Conservation (phyloP, 2,888 invertebrate genomes). For the Drymonia ruficornis region DNA sequence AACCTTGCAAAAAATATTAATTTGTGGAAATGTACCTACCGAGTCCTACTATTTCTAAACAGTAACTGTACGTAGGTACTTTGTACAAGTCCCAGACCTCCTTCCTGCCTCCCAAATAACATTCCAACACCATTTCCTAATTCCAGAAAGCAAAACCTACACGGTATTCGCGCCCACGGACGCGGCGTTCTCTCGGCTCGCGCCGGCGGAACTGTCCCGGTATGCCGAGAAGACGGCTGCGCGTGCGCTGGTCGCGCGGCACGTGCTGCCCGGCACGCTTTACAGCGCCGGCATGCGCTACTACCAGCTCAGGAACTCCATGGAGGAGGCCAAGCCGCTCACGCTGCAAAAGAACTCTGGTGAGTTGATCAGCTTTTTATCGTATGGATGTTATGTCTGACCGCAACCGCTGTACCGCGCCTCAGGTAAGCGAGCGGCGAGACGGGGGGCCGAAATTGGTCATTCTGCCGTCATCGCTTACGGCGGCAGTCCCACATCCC, state of each 20-base stretch:
- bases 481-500: too few species aligned
- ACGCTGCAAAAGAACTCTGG: constrained; percentile 92
- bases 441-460: too few species aligned
- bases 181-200: constrained; percentile 89
- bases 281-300: constrained; percentile 95
- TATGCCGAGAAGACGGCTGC: constrained; percentile 87
- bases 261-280: constrained; percentile 90
- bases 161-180: constrained; percentile 95
- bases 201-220: constrained; percentile 85
- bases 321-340: constrained; percentile 89
- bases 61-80: too few species aligned
- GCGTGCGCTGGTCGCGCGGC: constrained; percentile 89
- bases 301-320: constrained; percentile 92
- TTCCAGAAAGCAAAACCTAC: constrained; percentile 91
- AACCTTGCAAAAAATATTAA: too few species aligned
- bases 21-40: too few species aligned
- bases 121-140: not conserved
- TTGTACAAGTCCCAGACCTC: too few species aligned
- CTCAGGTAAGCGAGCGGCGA: too few species aligned
- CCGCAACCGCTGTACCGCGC: too few species aligned
- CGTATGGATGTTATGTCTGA: too few species aligned
- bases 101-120: too few species aligned
- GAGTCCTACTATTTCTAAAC: too few species aligned
- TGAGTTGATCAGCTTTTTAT: constrained; percentile 53
- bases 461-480: too few species aligned